Conservation (phyloP, 2,797 vertebrate species). For the Hapalemur alaotrensis region DNA sequence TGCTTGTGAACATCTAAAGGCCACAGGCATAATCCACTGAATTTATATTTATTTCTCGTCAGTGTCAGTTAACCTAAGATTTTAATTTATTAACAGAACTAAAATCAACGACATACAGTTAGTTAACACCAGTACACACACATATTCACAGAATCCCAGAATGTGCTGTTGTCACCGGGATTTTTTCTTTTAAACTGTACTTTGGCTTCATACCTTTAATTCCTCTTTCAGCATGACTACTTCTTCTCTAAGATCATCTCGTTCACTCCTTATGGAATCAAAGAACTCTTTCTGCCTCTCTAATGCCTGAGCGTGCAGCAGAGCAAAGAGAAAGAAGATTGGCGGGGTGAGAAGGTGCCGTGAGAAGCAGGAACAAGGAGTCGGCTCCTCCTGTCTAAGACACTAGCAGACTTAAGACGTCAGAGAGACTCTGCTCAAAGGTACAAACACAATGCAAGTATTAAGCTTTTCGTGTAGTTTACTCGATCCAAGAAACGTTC, state of each 20-base stretch:
- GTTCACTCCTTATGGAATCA: slow-evolving; percentile 94
- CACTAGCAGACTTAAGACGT: fast-evolving
- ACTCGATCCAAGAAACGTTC: fast-evolving
- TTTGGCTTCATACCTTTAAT: slow-evolving; percentile 91
- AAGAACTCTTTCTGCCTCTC: slow-evolving; percentile 99
- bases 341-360: background rate
- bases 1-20: background rate
- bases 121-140: fast-evolving
- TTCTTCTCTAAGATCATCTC: slow-evolving; percentile 97
- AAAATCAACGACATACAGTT: fast-evolving
- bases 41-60: fast-evolving
- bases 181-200: no score
- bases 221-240: slow-evolving; percentile 92
- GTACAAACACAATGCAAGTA: fast-evolving
- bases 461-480: fast-evolving
- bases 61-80: background rate
- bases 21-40: fast-evolving
- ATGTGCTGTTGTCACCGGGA: background rate
- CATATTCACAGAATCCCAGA: background rate
- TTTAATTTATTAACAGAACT: background rate
- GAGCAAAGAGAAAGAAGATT: slow-evolving; percentile 64
- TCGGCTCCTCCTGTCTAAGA: fast-evolving
- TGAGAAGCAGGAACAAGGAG: background rate
- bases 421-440: fast-evolving
- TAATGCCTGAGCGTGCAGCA: slow-evolving; percentile 90